A percentile compares a stretch with the other conserved stretches of the same genome.
Conservation (phyloP, 2,888 invertebrate genomes). For the Cancer borealis region DNA sequence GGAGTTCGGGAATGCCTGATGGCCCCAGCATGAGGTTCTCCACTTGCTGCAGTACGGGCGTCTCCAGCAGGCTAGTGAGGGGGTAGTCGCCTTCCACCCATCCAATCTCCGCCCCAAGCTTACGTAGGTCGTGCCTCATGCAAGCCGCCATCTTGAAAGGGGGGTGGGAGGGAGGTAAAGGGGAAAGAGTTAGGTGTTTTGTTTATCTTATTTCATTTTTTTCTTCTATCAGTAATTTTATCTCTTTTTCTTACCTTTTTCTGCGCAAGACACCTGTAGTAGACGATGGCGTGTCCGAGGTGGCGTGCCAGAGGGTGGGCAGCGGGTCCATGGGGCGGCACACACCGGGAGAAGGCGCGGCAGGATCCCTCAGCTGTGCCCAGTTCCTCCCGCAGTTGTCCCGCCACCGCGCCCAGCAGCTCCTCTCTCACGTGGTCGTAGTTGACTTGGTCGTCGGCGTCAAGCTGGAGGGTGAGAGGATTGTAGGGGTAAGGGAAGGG, state of each 20-base stretch:
- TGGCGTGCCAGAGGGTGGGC: conserved; percentile 2
- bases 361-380: background rate
- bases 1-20: conserved; percentile 8
- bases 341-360: background rate
- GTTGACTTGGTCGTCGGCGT: conserved; percentile 20
- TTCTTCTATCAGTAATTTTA: background rate
- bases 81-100: background rate
- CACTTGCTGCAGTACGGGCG: background rate
- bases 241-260: background rate
- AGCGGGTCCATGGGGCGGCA: background rate
- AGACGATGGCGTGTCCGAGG: background rate
- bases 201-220: background rate
- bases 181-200: background rate
- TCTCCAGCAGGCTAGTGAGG: background rate
- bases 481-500: background rate
- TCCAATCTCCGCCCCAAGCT: background rate
- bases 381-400: background rate
- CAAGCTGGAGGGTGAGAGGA: background rate
- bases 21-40: background rate
- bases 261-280: conserved; percentile 24
- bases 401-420: background rate
- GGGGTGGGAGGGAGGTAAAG: background rate
- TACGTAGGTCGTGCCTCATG: background rate
- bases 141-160: background rate
- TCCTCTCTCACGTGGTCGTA: conserved; percentile 30